Conservation (phyloP, 2,888 invertebrate genomes). For the Caenorhabditis virilis region DNA sequence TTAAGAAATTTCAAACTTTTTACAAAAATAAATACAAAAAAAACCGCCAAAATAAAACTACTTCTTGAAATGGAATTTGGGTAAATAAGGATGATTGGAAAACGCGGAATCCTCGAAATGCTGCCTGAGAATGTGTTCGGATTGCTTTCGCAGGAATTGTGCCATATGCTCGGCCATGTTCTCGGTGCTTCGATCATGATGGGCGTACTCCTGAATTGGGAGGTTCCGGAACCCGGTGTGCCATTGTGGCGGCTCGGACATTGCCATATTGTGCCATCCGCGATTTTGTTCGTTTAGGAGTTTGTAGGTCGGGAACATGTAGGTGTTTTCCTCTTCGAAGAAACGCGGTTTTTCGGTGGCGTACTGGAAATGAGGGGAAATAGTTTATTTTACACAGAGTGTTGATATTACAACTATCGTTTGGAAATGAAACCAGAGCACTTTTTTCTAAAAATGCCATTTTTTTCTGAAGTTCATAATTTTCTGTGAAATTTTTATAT, state of each 20-base stretch:
- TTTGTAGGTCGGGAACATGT: no score
- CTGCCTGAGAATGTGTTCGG: slow-evolving; percentile 34
- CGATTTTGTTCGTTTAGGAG: slow-evolving; percentile 1
- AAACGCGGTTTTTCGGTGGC: no score
- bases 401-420: no score
- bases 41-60: not conserved
- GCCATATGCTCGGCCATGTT: slow-evolving; percentile 43
- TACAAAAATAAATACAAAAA: not conserved
- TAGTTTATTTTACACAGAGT: no score
- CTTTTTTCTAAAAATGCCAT: no score
- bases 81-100: slow-evolving; percentile 17
- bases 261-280: slow-evolving; percentile 34
- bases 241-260: slow-evolving; percentile 24
- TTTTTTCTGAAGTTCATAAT: no score
- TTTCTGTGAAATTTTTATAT: no score
- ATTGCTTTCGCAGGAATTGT: slow-evolving; percentile 31
- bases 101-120: slow-evolving; percentile 34
- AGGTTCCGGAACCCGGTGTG: slow-evolving; percentile 27
- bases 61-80: slow-evolving; percentile 13
- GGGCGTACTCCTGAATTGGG: slow-evolving; percentile 11
- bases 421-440: no score
- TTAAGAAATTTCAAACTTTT: slow-evolving; percentile 5
- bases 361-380: no score
- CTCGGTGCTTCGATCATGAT: not conserved
- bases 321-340: no score